These are phyloP conservation scores for Misgurnus anguillicaudatus DNA, from an alignment of 2,113 vertebrate genomes.

Conservation along the genomic window DNA sequence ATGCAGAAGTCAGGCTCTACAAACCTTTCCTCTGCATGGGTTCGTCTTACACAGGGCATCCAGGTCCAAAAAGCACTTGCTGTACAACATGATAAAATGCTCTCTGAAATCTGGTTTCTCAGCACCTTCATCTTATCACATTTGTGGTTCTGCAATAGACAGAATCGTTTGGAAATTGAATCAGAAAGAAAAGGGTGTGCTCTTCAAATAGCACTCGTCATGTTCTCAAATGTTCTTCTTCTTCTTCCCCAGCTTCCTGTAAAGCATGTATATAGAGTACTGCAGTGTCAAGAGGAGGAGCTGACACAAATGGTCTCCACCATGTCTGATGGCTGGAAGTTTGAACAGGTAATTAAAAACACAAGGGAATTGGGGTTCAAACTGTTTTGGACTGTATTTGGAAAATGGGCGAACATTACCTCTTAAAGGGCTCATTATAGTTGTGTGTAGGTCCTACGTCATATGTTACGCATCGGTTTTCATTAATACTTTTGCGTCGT, in stretches of 20 bases:
- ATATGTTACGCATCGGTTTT: too few relatives aligned
- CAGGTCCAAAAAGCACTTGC: not conserved
- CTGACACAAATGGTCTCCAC: constrained; percentile 99
- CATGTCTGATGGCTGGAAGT: constrained; percentile 99
- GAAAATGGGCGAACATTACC: too few relatives aligned
- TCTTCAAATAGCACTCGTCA: not conserved
- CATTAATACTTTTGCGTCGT: too few relatives aligned
- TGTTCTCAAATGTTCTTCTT: not conserved
- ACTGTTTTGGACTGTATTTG: too few relatives aligned
- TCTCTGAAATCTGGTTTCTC: constrained; percentile 19
- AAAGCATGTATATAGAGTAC: constrained; percentile 96
- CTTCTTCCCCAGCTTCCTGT: constrained; percentile 83
- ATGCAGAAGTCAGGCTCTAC: not conserved
- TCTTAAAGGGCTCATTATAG: too few relatives aligned
- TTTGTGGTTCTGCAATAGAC: constrained; percentile 7
- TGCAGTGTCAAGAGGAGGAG: constrained; percentile 98
- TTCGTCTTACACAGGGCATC: not conserved
- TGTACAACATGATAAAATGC: constrained; percentile 20
- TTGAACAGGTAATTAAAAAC: constrained; percentile 86
- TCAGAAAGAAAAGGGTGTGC: not conserved
- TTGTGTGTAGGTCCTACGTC: too few relatives aligned
- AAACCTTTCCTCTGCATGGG: not conserved
- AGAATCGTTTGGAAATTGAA: not conserved
- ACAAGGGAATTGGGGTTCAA: not conserved
- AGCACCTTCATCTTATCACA: not conserved